Evolutionary conservation across 1,140 invertebrate species (phyloP).

Genomic region (Ostrea denselamellosa): DNA sequence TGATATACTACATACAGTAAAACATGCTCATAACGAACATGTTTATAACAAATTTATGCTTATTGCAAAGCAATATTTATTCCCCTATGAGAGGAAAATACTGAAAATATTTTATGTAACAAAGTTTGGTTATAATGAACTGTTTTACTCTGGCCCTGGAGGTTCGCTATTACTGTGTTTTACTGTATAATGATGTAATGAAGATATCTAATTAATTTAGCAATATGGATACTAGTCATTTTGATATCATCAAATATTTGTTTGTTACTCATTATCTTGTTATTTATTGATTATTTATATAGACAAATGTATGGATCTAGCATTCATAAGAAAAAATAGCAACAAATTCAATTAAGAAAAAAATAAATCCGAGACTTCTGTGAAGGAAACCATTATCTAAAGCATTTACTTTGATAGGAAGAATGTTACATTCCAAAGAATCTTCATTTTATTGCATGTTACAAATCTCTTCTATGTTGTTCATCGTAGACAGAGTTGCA

Average conservation of each 20-base stretch:
- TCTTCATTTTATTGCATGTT: background rate
- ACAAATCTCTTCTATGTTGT: too few relatives aligned
- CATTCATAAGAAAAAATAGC: background rate
- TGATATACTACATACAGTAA: background rate
- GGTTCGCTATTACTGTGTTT: too few relatives aligned
- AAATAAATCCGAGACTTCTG: background rate
- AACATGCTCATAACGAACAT: too few relatives aligned
- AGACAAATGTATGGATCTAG: background rate
- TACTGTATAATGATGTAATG: background rate
- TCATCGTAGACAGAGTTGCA: too few relatives aligned
- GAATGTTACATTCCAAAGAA: background rate
- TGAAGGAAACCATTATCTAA: background rate
- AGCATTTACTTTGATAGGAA: background rate
- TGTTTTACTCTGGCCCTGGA: too few relatives aligned
- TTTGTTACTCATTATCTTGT: slow-evolving; percentile 30
- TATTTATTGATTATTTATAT: background rate
- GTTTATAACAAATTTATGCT: too few relatives aligned
- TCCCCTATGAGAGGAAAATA: background rate
- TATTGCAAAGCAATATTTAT: too few relatives aligned
- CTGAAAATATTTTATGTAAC: too few relatives aligned
- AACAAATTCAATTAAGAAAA: background rate
- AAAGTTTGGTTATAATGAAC: too few relatives aligned
- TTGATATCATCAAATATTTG: slow-evolving; percentile 4
- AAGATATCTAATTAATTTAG: slow-evolving; percentile 31
- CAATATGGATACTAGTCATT: slow-evolving; percentile 38